phyloP scores from a whole-genome alignment of 1,140 invertebrate species.

The Ceratosolen solmsi region DNA sequence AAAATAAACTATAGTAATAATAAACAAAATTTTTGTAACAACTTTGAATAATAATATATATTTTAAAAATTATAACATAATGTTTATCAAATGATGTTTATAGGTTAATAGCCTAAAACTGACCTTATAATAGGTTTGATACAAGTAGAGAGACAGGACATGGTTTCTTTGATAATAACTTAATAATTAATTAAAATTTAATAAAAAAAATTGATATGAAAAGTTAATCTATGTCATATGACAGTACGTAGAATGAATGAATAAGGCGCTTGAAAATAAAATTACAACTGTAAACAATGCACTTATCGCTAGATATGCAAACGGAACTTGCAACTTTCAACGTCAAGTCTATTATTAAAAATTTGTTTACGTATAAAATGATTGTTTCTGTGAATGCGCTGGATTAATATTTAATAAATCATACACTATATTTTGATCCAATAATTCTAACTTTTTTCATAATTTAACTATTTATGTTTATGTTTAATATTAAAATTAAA shows the following conservation, averaged over 20 bases:
- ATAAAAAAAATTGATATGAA: constrained; percentile 5
- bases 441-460: too few relatives aligned
- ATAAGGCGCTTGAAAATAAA: neutral
- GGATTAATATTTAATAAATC: too few relatives aligned
- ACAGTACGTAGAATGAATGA: neutral
- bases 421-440: too few relatives aligned
- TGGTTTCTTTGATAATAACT: neutral
- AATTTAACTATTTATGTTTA: too few relatives aligned
- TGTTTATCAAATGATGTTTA: neutral
- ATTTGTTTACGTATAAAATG: too few relatives aligned
- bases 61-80: neutral
- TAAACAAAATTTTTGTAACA: too few relatives aligned
- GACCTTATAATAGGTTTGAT: constrained; percentile 28
- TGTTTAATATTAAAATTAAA: too few relatives aligned
- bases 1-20: too few relatives aligned
- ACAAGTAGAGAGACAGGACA: constrained; percentile 28
- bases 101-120: constrained; percentile 30
- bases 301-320: too few relatives aligned
- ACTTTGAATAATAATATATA: neutral
- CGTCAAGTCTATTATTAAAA: too few relatives aligned
- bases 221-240: neutral
- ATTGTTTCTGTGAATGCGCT: too few relatives aligned
- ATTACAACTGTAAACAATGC: neutral
- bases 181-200: neutral
- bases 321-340: too few relatives aligned